phyloP scores from a whole-genome alignment of 2,888 invertebrate genomes.

The Apoderus coryli region DNA sequence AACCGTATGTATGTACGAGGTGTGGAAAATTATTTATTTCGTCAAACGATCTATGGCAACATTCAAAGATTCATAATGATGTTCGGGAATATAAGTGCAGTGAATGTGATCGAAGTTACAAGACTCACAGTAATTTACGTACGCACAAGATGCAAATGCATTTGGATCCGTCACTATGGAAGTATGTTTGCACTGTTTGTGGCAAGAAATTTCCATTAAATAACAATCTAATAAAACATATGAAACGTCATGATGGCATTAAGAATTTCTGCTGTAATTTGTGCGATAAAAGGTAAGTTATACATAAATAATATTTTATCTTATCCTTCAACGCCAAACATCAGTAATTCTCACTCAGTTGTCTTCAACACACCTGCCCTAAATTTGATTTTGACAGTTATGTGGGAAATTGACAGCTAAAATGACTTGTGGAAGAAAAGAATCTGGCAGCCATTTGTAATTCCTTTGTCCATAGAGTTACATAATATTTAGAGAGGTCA shows the following conservation, averaged over 20 bases:
- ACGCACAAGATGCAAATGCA: slow-evolving; percentile 26
- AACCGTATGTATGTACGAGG: slow-evolving; percentile 20
- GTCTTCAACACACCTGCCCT: too few relatives aligned
- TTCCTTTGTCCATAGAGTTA: too few relatives aligned
- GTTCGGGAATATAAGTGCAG: slow-evolving; percentile 22
- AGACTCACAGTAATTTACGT: slow-evolving; percentile 16
- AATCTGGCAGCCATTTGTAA: too few relatives aligned
- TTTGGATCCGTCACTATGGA: slow-evolving; percentile 25
- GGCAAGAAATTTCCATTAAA: slow-evolving; percentile 24
- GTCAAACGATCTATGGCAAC: slow-evolving; percentile 22
- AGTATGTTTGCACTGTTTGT: slow-evolving; percentile 23
- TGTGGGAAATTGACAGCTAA: too few relatives aligned
- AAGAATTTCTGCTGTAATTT: slow-evolving; percentile 23
- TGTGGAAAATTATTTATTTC: slow-evolving; percentile 29
- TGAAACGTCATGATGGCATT: slow-evolving; percentile 21
- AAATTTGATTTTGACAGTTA: too few relatives aligned
- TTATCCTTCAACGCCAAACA: too few relatives aligned
- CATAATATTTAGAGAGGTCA: too few relatives aligned
- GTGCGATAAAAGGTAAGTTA: too few relatives aligned
- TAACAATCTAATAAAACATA: slow-evolving; percentile 24
- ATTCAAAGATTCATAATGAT: slow-evolving; percentile 22
- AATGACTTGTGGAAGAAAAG: too few relatives aligned
- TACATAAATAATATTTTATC: too few relatives aligned
- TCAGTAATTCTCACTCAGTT: too few relatives aligned
- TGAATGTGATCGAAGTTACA: slow-evolving; percentile 20